Evolutionary conservation across 2,797 vertebrate species (phyloP), one percentile per base, ranked within the genome.

Genomic region (Odontamblyopus rebecca): DNA sequence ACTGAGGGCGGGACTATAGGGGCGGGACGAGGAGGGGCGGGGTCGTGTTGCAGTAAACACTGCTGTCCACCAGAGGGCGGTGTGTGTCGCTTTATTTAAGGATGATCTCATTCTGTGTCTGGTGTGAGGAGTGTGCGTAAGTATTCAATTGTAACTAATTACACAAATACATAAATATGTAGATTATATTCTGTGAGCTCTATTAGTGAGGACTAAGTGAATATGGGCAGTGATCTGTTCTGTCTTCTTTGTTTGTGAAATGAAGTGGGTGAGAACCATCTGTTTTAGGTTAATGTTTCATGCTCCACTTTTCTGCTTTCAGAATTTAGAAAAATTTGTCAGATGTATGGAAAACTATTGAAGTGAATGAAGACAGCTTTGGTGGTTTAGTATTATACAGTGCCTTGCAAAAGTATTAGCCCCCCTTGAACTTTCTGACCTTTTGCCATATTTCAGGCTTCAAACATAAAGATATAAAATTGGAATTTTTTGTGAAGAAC

Each of bases 21-120:
- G 89, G 89, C 83, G 90, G 89, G 88, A 86, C 85, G 76, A 67
- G 27, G 35, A 83, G 74, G 71, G 80, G 86, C 81, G 75, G 82
- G 81, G 83, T 79, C 35, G 66, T 53, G 48, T 50, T 60, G 29
- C 11, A 61, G 27, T 15, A 23, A 35, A 30, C 1, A 0, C 0
- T 2, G 11, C 60, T 16, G 61, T n/a, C 75, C 79, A 1, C 67
- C 64, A 68, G 79, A 51, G 48, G 77, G 78, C 67, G 70, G 26
- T 70, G 68, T 67, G 56, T 19, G 32, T 13, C 30, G 12, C 13
- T 1, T 71, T 70, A 30, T 29, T 70, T 65, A 50, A 23, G 29
- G 23, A 26, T 64, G 38, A 64, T 23, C n/a, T 64, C n/a, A 15
- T 48, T 48, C 13, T 13, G 9, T 41, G 41, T 48, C 44, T 48